Evolutionary conservation across 2,888 invertebrate species (phyloP), one percentile per base, ranked within the genome.

Genomic region (Idaea aversata): DNA sequence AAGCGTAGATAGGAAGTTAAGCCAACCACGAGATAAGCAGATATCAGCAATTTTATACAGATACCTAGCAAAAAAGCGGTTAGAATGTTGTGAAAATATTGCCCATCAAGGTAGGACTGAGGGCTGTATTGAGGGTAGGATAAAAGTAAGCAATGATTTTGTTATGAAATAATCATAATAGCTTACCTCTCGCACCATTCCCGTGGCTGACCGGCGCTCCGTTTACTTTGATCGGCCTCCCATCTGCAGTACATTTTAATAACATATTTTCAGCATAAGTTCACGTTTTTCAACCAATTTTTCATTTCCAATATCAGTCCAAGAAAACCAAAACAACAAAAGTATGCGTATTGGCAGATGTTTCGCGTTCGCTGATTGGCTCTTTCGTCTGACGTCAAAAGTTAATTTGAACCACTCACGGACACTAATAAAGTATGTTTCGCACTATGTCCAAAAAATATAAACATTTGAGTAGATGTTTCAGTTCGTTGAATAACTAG

Each of bases 231-330:
- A 93, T 91, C 74, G 90, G 85, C 79, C 91, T 88, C 77, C 93
- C 93, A 82, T 93, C 93, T 71, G 92, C 90, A 75, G 92, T 91
- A 77, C 92, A 93, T 92, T 93, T 93, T 79, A 93, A 85, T 79
- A 93, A 83, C 93, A 93, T 93, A 86, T 81, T 90, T 88, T 77
- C 75, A 80, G 77, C 77, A 79, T 77, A 78, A 73, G 77, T 82
- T 85, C 88, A 88, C 84, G 78, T 84, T 81, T n/a, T 84, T 85
- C 85, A 85, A 86, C 87, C 79, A 82, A 34, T 59, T 34, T 59
- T 34, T 59, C 82, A 84, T 77, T 74, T 81, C 47, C 80, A 79
- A 74, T 73, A 73, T 72, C 70, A 72, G 68, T 84, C 80, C 79
- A 71, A 75, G 72, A 78, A 78, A 80, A 85, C 76, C 79, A 83